Conservation (phyloP, 2,113 vertebrate species). For the Cricetomys ansorgei region DNA sequence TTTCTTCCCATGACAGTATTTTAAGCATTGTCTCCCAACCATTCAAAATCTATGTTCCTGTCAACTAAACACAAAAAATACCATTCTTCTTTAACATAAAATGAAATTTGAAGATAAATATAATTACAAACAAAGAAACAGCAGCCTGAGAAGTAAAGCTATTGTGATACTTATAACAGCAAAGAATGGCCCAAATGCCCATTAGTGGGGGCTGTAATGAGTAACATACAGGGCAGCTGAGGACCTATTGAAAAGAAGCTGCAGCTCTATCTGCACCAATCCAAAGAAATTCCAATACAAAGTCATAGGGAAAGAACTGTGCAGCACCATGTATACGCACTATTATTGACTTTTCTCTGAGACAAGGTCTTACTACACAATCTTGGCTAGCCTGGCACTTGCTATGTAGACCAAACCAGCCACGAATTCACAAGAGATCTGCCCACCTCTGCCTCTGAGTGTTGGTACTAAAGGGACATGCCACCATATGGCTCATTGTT, state of each 20-base stretch:
- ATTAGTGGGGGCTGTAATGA: background rate
- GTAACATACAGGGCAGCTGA: background rate
- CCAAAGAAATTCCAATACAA: background rate
- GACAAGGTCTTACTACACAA: background rate
- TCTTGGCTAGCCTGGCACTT: background rate
- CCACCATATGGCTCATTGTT: background rate
- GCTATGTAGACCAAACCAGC: background rate
- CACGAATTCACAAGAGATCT: background rate
- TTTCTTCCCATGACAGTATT: background rate
- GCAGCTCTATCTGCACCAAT: background rate
- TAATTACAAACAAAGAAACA: slow-evolving; percentile 11
- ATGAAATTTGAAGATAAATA: slow-evolving; percentile 35
- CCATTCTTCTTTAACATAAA: slow-evolving; percentile 9
- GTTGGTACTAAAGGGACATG: background rate
- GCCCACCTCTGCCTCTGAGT: background rate
- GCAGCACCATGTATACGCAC: background rate
- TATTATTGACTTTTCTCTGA: background rate
- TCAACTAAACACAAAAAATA: slow-evolving; percentile 3
- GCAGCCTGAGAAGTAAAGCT: background rate
- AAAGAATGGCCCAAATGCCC: background rate
- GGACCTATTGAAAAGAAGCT: background rate
- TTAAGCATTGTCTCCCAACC: background rate
- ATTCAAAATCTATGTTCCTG: background rate
- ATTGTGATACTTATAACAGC: background rate
- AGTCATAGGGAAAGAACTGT: background rate